A percentile compares a stretch with the other conserved stretches of the same genome.
Conservation (phyloP, 2,113 vertebrate genomes). For the Coracopsis vasa region DNA sequence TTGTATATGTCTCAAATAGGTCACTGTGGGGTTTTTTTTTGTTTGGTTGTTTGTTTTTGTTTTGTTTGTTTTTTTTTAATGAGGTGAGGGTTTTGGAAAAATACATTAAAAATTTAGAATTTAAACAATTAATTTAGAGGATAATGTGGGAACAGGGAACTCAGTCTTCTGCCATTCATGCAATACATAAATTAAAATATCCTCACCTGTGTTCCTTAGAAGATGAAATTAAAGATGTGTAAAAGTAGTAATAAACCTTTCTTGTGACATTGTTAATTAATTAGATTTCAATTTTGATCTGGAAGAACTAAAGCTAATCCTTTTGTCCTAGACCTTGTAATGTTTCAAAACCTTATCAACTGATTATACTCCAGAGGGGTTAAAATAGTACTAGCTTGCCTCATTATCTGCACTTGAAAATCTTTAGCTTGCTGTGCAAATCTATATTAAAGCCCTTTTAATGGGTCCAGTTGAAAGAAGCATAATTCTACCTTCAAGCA, state of each 20-base stretch:
- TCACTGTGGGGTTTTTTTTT: neutral
- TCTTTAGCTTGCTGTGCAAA: constrained; percentile 80
- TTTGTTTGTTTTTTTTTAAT: neutral
- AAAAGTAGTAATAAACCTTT: constrained; percentile 53
- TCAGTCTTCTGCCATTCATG: neutral
- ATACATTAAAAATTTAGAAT: neutral
- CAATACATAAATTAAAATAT: neutral
- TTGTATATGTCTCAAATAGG: neutral
- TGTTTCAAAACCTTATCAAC: constrained; percentile 73
- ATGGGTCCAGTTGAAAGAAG: constrained; percentile 74
- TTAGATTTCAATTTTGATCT: constrained; percentile 83
- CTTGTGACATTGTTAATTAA: constrained; percentile 75
- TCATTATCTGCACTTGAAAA: constrained; percentile 85
- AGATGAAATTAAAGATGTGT: constrained; percentile 47
- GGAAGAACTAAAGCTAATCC: constrained; percentile 81
- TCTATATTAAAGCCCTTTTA: constrained; percentile 85
- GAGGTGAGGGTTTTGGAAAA: neutral
- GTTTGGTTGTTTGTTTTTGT: neutral
- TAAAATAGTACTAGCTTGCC: constrained; percentile 84
- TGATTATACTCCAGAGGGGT: constrained; percentile 79
- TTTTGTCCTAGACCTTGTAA: constrained; percentile 86
- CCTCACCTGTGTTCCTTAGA: neutral
- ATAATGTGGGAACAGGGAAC: neutral
- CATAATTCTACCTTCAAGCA: constrained; percentile 58
- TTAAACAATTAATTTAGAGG: neutral